phyloP scores from a whole-genome alignment of 2,888 invertebrate genomes.

The Automeris io region DNA sequence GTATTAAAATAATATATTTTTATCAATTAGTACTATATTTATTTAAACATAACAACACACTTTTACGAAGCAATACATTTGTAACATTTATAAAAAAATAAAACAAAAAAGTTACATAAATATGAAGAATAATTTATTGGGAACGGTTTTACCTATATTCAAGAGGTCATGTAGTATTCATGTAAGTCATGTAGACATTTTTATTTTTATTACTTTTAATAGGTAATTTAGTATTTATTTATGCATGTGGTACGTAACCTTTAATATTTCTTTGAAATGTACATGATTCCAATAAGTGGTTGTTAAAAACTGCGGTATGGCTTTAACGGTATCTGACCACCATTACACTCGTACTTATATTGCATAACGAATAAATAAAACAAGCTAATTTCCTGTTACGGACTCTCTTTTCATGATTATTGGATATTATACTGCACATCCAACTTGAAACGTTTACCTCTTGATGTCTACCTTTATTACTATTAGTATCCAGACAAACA shows the following conservation, averaged over 20 bases:
- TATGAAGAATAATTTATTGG: no score
- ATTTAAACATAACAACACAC: no score
- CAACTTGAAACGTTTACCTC: slow-evolving; percentile 16
- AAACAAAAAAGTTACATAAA: no score
- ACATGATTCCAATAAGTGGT: slow-evolving; percentile 37
- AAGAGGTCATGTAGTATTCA: no score
- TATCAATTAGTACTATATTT: no score
- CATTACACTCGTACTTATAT: slow-evolving; percentile 43
- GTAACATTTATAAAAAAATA: no score
- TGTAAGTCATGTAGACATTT: no score
- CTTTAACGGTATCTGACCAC: slow-evolving; percentile 57
- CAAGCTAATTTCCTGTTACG: slow-evolving; percentile 55
- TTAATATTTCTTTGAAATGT: slow-evolving; percentile 35
- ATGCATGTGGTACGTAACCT: slow-evolving; percentile 26
- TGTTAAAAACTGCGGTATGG: slow-evolving; percentile 47
- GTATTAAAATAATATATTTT: no score
- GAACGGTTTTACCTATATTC: no score
- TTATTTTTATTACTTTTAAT: no score
- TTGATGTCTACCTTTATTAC: slow-evolving; percentile 9
- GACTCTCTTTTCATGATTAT: slow-evolving; percentile 45
- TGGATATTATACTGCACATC: slow-evolving; percentile 35
- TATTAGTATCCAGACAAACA: slow-evolving; percentile 4
- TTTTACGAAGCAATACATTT: no score
- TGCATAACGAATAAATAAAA: slow-evolving; percentile 50
- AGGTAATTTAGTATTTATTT: slow-evolving; percentile 22